Base-by-base conservation (phyloP, 2,113 vertebrate genomes). In the Corythornis vintsioides region DNA sequence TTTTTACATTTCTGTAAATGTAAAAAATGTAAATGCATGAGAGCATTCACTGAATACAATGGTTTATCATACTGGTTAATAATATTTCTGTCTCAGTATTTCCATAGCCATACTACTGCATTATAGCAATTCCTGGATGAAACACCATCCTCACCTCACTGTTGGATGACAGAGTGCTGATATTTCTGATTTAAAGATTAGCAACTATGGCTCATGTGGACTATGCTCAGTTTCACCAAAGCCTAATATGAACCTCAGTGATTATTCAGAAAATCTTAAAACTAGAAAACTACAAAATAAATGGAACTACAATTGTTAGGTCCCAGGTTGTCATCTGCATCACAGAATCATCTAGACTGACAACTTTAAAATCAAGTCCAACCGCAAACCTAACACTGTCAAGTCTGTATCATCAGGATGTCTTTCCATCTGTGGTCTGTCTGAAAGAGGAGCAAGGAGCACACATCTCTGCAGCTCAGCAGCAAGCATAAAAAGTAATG, bases 401-500 rank as follows among this genome's bases (percentile, higher is more conserved):
- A n/a, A 66, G 29, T 53, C 22, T 24, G 16, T 18, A 33, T 40
- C 31, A 83, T 73, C n/a, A 65, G 48, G 43, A 21, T 55, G 31
- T 35, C 61, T 57, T 75, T 76, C 66, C 33, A 69, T 18, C 86
- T 72, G 24, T 29, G 31, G 28, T 53, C 81, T 78, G 28, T 52
- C 45, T 61, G 53, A 78, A 77, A 74, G 70, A 78, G 22, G 33
- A 70, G 28, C 24, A 84, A 87, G 55, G 3, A 78, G 28, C 15
- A 69, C 66, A 17, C 14, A 31, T 10, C 7, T 64, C 61, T 61
- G 71, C 42, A 94, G 45, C 63, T 84, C 59, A 72, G 45, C 55
- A 86, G 40, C n/a, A 81, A 75, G 60, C 87, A 83, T 83, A 86
- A 92, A 83, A 95, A 38, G 20, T 59, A 94, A 94, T 72, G 38